Percentiles rank a stretch among this genome's conserved stretches.
phyloP scores from a whole-genome alignment of 2,797 vertebrate genomes.

The Brachymystax lenok region DNA sequence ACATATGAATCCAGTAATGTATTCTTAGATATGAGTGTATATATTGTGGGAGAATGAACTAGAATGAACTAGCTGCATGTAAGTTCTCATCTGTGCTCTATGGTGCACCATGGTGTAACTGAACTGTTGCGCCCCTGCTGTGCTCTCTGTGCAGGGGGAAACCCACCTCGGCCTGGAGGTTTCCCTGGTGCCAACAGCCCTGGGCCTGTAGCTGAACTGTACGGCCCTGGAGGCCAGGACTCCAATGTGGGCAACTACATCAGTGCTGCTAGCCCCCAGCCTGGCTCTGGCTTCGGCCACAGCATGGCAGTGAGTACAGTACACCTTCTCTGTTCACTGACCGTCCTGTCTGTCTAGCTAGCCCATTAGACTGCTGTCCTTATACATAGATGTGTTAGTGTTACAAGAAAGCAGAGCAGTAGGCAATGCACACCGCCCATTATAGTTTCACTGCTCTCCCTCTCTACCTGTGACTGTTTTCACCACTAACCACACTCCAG shows the following conservation, averaged over 20 bases:
- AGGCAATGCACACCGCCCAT: conserved; percentile 25
- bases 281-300: conserved; percentile 92
- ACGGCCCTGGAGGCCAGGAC: conserved; percentile 94
- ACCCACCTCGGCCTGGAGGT: conserved; percentile 92
- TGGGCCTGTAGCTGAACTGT: conserved; percentile 94
- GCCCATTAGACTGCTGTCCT: conserved; percentile 32
- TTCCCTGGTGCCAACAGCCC: conserved; percentile 97
- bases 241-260: conserved; percentile 90
- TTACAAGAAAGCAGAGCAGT: conserved; percentile 27
- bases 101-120: conserved; percentile 57
- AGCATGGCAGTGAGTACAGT: conserved; percentile 89
- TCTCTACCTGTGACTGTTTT: background rate
- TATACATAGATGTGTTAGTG: background rate
- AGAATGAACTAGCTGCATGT: conserved; percentile 7
- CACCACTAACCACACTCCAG: background rate
- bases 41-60: conserved; percentile 21
- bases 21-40: conserved; percentile 52
- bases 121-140: conserved; percentile 80
- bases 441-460: conserved; percentile 18
- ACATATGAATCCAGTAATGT: conserved; percentile 68
- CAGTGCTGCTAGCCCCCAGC: conserved; percentile 92
- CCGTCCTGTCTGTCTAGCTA: conserved; percentile 31
- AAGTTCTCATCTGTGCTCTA: background rate
- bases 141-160: conserved; percentile 93
- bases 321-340: background rate